Conservation (phyloP, 1,140 invertebrate species). For the Popillia japonica region DNA sequence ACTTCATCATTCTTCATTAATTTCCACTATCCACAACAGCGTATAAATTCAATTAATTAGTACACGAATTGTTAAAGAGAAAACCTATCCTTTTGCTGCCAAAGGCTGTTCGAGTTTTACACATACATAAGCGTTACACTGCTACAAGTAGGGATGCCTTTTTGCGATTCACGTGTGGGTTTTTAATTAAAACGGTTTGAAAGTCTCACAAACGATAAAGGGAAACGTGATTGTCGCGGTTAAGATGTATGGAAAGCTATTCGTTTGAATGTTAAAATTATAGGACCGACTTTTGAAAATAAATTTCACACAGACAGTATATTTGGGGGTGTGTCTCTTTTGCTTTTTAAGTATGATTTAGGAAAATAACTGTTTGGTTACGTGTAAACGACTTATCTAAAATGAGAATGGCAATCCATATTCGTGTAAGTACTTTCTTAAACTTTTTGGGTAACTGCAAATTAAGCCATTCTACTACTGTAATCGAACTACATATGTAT, state of each 20-base stretch:
- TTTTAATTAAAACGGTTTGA: slow-evolving; percentile 16
- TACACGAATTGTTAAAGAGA: neutral
- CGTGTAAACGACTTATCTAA: no score
- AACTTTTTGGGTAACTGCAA: no score
- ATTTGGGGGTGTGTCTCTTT: no score
- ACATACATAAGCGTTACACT: neutral
- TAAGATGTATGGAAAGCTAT: neutral
- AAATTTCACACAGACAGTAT: no score
- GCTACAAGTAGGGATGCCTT: neutral
- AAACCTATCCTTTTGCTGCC: slow-evolving; percentile 12
- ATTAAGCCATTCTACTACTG: no score
- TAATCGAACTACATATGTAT: no score
- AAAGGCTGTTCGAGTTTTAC: neutral
- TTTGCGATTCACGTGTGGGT: neutral
- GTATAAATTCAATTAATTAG: slow-evolving; percentile 16
- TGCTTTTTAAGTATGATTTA: no score
- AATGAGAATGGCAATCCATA: no score
- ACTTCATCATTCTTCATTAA: slow-evolving; percentile 27
- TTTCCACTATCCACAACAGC: neutral
- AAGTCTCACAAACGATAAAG: neutral
- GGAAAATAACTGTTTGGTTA: no score
- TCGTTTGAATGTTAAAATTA: neutral
- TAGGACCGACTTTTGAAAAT: no score
- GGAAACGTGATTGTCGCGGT: neutral
- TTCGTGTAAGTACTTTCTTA: no score